Conservation (phyloP, 1,140 invertebrate species). For the Sycobia sp. region DNA sequence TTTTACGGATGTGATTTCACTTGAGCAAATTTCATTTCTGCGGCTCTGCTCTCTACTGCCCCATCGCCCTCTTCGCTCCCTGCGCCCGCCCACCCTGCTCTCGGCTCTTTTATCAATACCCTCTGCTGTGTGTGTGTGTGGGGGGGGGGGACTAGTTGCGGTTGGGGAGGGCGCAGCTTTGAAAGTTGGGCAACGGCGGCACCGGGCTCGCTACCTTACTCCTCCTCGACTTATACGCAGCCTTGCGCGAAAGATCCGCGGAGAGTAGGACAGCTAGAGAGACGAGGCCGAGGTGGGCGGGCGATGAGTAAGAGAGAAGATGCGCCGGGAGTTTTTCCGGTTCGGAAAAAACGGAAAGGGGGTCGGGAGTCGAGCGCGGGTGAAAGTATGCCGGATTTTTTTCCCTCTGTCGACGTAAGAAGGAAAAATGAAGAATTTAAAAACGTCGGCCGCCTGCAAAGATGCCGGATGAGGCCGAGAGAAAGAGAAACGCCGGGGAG, state of each 20-base stretch:
- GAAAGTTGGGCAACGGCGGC: constrained; percentile 4
- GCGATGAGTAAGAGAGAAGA: neutral
- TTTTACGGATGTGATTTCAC: constrained; percentile 41
- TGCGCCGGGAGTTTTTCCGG: too few relatives aligned
- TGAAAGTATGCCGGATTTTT: constrained; percentile 30
- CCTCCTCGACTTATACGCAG: constrained; percentile 17
- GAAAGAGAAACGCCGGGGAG: constrained; percentile 10
- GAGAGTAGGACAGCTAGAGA: too few relatives aligned
- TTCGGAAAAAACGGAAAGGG: neutral
- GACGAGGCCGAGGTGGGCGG: neutral
- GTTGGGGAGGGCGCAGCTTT: neutral
- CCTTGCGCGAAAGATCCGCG: constrained; percentile 2
- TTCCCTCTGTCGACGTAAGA: constrained; percentile 37
- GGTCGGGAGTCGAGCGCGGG: neutral
- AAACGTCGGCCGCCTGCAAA: too few relatives aligned
- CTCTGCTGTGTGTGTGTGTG: neutral
- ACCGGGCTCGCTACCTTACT: constrained; percentile 9
- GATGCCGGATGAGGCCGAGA: neutral
- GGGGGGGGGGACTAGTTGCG: neutral
- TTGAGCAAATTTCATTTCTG: constrained; percentile 47
- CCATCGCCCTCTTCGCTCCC: neutral
- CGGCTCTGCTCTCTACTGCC: neutral
- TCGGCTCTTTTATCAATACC: constrained; percentile 12
- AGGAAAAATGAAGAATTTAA: constrained; percentile 10
- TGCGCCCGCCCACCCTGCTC: neutral